phyloP scores from a whole-genome alignment of 2,113 vertebrate species.

The Pedetes capensis region DNA sequence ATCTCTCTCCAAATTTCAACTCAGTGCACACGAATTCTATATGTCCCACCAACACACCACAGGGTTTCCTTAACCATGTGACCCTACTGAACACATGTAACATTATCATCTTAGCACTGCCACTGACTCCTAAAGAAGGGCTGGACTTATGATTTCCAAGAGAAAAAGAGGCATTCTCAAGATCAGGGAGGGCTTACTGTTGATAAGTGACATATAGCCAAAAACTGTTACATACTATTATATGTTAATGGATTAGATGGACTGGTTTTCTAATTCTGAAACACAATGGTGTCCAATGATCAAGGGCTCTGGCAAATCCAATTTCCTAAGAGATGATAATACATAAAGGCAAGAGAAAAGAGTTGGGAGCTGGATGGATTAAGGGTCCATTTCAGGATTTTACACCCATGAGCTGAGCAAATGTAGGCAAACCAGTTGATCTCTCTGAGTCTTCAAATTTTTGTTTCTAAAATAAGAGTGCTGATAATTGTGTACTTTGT shows the following conservation, averaged over 20 bases:
- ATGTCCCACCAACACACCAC: neutral
- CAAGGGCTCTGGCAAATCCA: neutral
- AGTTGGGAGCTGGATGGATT: neutral
- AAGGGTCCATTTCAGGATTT: neutral
- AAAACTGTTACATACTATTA: neutral
- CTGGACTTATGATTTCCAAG: neutral
- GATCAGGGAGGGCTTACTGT: neutral
- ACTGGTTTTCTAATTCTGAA: constrained; percentile 21
- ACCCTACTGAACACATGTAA: neutral
- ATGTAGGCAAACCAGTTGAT: neutral
- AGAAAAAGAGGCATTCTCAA: neutral
- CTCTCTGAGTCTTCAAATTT: neutral
- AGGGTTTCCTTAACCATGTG: neutral
- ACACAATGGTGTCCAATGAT: neutral
- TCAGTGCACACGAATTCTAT: neutral
- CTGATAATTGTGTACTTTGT: neutral
- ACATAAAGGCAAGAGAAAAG: neutral
- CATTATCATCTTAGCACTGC: neutral
- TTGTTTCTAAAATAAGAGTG: neutral
- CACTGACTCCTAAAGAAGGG: neutral
- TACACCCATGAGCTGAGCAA: neutral
- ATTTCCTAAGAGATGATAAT: neutral
- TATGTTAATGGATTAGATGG: neutral
- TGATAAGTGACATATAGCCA: neutral
- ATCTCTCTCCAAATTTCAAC: constrained; percentile 36